phyloP scores from a whole-genome alignment of 2,113 vertebrate species.

The Chiloscyllium plagiosum region DNA sequence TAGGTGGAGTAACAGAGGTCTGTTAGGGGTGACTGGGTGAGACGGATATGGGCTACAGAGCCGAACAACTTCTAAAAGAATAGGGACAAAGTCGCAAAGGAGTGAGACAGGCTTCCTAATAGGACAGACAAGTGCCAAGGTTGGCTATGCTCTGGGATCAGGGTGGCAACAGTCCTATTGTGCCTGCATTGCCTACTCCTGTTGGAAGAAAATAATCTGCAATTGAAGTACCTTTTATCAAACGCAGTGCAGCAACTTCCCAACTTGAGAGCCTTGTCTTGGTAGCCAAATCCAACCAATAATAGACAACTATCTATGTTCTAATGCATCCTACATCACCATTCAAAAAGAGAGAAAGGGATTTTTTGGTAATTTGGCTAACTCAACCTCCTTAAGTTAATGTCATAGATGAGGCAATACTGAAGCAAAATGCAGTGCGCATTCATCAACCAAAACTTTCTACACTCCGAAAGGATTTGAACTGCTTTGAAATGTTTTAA shows the following conservation, averaged over 20 bases:
- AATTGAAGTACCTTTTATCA: neutral
- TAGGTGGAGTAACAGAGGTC: neutral
- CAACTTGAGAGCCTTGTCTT: neutral
- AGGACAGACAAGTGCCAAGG: neutral
- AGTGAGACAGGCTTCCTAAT: neutral
- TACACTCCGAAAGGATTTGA: neutral
- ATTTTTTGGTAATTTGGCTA: neutral
- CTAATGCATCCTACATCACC: neutral
- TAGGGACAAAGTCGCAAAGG: neutral
- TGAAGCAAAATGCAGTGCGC: neutral
- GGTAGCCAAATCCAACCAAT: neutral
- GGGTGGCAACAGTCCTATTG: neutral
- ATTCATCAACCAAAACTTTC: neutral
- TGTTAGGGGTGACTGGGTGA: neutral
- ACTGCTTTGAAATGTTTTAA: neutral
- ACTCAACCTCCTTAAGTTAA: neutral
- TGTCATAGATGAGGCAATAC: neutral
- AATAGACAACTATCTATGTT: neutral
- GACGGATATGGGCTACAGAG: no score
- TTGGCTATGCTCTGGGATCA: neutral
- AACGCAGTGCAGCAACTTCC: no score
- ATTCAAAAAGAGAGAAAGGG: neutral
- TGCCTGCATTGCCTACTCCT: no score
- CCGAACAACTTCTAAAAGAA: neutral
- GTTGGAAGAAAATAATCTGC: no score